Base-by-base conservation (phyloP, 1,140 invertebrate species). In the Ips typographus region DNA sequence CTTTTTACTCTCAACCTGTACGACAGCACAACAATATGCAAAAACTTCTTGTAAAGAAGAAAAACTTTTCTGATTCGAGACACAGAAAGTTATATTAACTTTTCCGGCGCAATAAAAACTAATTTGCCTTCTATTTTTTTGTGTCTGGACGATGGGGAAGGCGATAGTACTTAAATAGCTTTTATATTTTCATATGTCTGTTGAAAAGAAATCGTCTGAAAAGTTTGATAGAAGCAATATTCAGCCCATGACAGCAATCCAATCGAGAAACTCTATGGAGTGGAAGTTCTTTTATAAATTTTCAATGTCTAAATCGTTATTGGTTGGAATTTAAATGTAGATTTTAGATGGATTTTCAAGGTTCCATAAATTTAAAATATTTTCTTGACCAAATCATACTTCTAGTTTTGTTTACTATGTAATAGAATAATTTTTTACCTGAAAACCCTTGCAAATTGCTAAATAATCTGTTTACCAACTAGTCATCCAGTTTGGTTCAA, bases 91-190 rank as follows among this genome's bases (percentile, higher is more conserved):
- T 55, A 55, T 22, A 55, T 55, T 55, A 55, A 2, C 1, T 55
- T 1, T 47, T 8, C 7, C 53, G 1, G 8, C 37, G 3, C 8
- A 2, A 55, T 38, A 55, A 55, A 55, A 37, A 1, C 37, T 8
- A 55, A 55, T 55, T 55, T 55, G 53, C 37, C 37, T 55, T 55
- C 53, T 55, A 55, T 55, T 55, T 55, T 22, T 37, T 55, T 55
- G 37, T 22, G 37, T 55, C 2, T 5, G 53, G 53, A 55, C 1
- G 36, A n/a, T 4, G 8, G 2, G 37, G 7, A 5, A 55, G 5
- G 22, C 8, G 53, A 37, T 55, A 38, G 7, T 22, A 22, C 37
- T 1, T 37, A 55, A 37, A 1, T 5, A 37, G 53, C 7, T 55
- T 37, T 55, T 55, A 55, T 55, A 55, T 55, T 55, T 55, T 8